Base-by-base conservation (phyloP, 2,888 invertebrate genomes). In the Mystacides longicornis region DNA sequence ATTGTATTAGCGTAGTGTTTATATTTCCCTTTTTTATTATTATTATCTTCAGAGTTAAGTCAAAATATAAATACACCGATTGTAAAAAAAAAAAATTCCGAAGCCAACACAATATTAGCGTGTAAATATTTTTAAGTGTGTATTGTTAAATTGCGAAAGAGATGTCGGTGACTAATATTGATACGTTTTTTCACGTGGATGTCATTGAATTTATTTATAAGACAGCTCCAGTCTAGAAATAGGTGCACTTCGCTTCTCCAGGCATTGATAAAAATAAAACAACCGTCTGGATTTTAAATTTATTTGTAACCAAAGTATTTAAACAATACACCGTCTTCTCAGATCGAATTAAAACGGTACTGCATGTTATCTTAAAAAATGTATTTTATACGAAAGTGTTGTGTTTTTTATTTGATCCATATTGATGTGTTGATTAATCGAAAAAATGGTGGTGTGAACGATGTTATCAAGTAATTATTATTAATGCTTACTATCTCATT, bases 221-320 rank as follows among this genome's bases (percentile, higher is more conserved):
- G 49, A 55, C 54, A 77, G 77, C 77, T 64, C 64, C 62, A 61
- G 62, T 76, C 77, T 76, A 77, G 77, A 78, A 78, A 78, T 78
- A 78, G 77, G 76, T 74, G 68, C 74, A 58, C 58, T 53, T 58
- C 73, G 55, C 75, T 77, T 77, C 77, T 78, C 77, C 77, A 78
- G 77, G 76, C 77, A 51, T 53, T 69, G 75, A 72, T 75, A 69
- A 75, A 77, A 77, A 77, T 77, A 77, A 77, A 77, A 70, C 71
- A 73, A 73, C 74, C 37, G 37, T 37, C 77, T 77, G 77, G 77
- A 77, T 74, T 69, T 70, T 48, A 37, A 3, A n/a, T 52, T 55
- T 59, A 57, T 59, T 55, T 54, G 52, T 51, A 45, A 46, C 56
- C 27, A 51, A 54, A 54, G 54, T 52, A 49, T 43, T 55, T 48